These are phyloP conservation scores for Diadophis punctatus DNA, from an alignment of 2,113 vertebrate genomes.

Conservation along the genomic window DNA sequence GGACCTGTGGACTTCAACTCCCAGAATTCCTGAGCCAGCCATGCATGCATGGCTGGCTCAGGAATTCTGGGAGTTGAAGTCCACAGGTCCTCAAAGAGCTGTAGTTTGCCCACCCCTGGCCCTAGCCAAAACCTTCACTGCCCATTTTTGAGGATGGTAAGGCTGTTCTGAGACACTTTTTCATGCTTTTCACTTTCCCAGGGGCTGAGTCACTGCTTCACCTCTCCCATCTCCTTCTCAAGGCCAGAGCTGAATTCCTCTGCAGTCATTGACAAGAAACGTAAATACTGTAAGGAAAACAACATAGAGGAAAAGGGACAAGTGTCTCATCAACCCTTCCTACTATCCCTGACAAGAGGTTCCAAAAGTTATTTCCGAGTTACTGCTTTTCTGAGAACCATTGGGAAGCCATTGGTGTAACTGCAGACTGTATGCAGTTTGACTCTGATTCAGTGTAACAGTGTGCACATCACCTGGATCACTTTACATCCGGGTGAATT, in stretches of 20 bases:
- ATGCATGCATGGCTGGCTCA: no score
- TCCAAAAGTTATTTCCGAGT: background rate
- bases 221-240: background rate
- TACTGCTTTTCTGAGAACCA: background rate
- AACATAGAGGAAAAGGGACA: background rate
- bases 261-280: background rate
- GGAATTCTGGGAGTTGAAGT: no score
- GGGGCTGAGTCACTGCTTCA: background rate
- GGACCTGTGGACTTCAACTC: no score
- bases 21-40: no score
- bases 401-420: no score
- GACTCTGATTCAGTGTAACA: background rate
- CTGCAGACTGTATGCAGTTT: no score
- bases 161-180: background rate
- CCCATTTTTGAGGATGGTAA: background rate
- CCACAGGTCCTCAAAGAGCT: no score
- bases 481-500: background rate
- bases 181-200: background rate
- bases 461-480: background rate
- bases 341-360: background rate
- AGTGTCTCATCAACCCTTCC: background rate
- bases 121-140: background rate
- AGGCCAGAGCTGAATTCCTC: background rate
- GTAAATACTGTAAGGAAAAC: background rate
- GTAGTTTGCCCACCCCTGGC: no score